A percentile compares a stretch with the other conserved stretches of the same genome.
Evolutionary conservation across 2,113 vertebrate genomes (phyloP).

Genomic region (Alethe diademata): DNA sequence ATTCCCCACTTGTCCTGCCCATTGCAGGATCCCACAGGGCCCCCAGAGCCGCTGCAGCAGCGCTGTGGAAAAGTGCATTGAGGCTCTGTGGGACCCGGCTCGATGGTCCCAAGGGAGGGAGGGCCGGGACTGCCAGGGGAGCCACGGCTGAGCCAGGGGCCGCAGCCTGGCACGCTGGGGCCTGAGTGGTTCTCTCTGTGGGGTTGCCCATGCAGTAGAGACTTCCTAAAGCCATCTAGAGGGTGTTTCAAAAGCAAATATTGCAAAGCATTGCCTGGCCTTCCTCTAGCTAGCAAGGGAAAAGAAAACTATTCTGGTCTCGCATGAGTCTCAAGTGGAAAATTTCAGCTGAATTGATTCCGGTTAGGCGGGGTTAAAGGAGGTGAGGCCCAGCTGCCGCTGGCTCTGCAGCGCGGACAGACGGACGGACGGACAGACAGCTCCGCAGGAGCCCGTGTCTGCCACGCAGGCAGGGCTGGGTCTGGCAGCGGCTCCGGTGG

Average conservation of each 20-base stretch:
- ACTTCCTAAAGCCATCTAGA: neutral
- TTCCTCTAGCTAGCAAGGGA: neutral
- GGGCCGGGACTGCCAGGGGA: neutral
- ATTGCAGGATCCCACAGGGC: neutral
- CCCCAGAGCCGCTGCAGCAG: neutral
- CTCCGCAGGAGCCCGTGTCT: neutral
- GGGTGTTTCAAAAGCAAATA: neutral
- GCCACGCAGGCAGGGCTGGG: neutral
- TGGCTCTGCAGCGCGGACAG: neutral
- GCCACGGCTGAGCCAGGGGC: accelerated
- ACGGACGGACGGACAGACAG: neutral
- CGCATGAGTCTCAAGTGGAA: neutral
- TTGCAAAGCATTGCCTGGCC: neutral
- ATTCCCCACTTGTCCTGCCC: accelerated
- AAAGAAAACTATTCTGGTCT: neutral
- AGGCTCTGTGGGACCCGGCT: accelerated
- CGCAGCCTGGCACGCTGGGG: accelerated
- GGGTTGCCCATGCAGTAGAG: neutral
- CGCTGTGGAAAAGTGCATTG: accelerated
- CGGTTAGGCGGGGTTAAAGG: neutral
- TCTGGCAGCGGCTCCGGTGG: neutral
- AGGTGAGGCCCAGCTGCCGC: neutral
- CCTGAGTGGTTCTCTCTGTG: neutral
- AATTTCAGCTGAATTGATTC: neutral
- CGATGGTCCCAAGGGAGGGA: accelerated